Evolutionary conservation across 2,888 invertebrate species (phyloP).

Genomic region (Crepidodera aurea): DNA sequence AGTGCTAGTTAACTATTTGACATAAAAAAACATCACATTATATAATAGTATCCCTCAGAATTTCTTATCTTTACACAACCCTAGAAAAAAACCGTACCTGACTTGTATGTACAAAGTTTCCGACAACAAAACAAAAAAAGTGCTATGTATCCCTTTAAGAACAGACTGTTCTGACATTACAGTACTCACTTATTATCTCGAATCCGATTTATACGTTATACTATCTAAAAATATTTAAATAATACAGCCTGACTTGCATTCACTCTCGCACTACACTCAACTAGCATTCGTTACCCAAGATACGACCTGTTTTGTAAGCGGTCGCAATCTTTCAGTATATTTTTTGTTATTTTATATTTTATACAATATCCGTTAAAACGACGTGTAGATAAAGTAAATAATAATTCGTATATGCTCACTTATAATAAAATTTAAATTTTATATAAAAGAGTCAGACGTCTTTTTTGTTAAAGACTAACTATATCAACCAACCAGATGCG

Average conservation of each 20-base stretch:
- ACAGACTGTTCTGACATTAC: slow-evolving; percentile 39
- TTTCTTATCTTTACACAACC: background rate
- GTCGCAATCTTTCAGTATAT: slow-evolving; percentile 35
- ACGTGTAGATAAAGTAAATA: slow-evolving; percentile 51
- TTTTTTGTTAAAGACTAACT: slow-evolving; percentile 41
- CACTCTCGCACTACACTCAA: slow-evolving; percentile 47
- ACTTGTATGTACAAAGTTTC: slow-evolving; percentile 9
- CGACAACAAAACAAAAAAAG: background rate
- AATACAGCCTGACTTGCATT: slow-evolving; percentile 60
- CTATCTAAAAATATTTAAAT: slow-evolving; percentile 53
- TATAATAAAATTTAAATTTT: slow-evolving; percentile 52
- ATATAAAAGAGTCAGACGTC: slow-evolving; percentile 51
- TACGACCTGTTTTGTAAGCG: slow-evolving; percentile 47
- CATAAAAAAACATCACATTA: slow-evolving; percentile 3
- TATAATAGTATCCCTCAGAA: background rate
- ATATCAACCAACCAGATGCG: slow-evolving; percentile 48
- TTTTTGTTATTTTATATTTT: slow-evolving; percentile 46
- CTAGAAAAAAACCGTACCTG: background rate
- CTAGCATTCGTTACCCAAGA: slow-evolving; percentile 41
- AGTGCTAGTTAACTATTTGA: slow-evolving; percentile 6
- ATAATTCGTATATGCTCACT: slow-evolving; percentile 55
- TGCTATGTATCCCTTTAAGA: slow-evolving; percentile 4
- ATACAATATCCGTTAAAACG: slow-evolving; percentile 51
- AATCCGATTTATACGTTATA: slow-evolving; percentile 43
- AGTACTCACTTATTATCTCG: slow-evolving; percentile 47